These are phyloP conservation scores for Aptenodytes forsteri DNA, from an alignment of 2,113 vertebrate genomes.

Conservation along the genomic window DNA sequence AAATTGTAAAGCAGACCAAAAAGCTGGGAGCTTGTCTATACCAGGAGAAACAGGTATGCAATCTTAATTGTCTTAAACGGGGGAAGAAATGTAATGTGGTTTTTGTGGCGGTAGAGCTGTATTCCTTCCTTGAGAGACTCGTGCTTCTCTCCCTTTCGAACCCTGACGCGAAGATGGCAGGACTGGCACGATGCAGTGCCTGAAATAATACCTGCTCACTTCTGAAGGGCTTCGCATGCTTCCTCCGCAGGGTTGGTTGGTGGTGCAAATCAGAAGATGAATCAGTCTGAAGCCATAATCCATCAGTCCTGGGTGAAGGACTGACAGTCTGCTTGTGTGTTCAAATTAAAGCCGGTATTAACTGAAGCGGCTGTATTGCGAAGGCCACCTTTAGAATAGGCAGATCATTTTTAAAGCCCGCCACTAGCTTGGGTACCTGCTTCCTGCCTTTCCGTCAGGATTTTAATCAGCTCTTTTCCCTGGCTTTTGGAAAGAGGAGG, in stretches of 20 bases:
- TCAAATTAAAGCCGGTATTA: background rate
- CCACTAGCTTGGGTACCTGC: background rate
- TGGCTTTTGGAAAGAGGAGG: background rate
- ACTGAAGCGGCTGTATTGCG: background rate
- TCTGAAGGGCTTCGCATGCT: background rate
- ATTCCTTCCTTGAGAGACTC: background rate
- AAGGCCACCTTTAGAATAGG: background rate
- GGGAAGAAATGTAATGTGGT: background rate
- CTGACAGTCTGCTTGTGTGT: background rate
- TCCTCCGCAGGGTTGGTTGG: background rate
- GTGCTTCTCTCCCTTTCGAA: background rate
- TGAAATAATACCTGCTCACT: background rate
- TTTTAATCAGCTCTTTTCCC: background rate
- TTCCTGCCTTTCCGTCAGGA: background rate
- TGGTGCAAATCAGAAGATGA: background rate
- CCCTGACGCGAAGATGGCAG: accelerated
- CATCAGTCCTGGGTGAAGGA: background rate
- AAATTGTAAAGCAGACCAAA: slow-evolving; percentile 66
- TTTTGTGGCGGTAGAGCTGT: background rate
- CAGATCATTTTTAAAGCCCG: background rate
- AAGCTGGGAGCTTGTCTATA: slow-evolving; percentile 13
- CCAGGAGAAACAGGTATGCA: slow-evolving; percentile 73
- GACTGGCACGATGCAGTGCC: background rate
- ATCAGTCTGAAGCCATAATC: background rate
- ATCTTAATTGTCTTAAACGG: background rate